Percentiles rank a stretch among this genome's conserved stretches.
phyloP scores from a whole-genome alignment of 2,113 vertebrate species.

The Lampris megalopsis region DNA sequence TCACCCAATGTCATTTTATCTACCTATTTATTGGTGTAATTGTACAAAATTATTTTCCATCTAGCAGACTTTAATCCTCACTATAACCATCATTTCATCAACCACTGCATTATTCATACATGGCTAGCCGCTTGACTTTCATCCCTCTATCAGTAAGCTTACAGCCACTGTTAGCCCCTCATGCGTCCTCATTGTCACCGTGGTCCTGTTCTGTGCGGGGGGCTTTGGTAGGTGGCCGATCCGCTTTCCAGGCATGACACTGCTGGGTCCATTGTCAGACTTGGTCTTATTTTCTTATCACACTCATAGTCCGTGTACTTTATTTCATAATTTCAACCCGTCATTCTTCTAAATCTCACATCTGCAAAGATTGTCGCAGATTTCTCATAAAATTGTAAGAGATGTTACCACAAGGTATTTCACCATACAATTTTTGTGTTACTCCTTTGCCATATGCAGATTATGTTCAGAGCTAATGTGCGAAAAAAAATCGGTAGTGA shows the following conservation, averaged over 20 bases:
- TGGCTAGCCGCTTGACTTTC: constrained; percentile 38
- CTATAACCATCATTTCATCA: background rate
- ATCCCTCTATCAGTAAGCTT: background rate
- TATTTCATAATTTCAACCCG: no score
- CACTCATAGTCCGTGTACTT: constrained; percentile 14
- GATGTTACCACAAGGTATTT: background rate
- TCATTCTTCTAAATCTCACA: no score
- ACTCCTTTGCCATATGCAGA: background rate
- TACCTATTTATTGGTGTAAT: no score
- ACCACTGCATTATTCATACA: constrained; percentile 13
- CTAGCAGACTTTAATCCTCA: background rate
- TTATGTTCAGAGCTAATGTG: constrained; percentile 9
- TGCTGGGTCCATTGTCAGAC: constrained; percentile 15
- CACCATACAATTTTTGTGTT: background rate
- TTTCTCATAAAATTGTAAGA: background rate
- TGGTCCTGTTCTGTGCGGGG: constrained; percentile 11
- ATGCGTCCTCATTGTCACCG: constrained; percentile 14
- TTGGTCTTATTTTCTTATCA: constrained; percentile 17
- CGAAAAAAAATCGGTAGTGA: constrained; percentile 12
- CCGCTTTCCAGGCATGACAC: background rate
- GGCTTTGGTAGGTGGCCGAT: background rate
- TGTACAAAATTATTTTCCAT: no score
- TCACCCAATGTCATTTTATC: no score
- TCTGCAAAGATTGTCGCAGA: no score
- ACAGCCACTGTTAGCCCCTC: background rate